phyloP scores from a whole-genome alignment of 2,113 vertebrate species.

The Toxostoma redivivum region DNA sequence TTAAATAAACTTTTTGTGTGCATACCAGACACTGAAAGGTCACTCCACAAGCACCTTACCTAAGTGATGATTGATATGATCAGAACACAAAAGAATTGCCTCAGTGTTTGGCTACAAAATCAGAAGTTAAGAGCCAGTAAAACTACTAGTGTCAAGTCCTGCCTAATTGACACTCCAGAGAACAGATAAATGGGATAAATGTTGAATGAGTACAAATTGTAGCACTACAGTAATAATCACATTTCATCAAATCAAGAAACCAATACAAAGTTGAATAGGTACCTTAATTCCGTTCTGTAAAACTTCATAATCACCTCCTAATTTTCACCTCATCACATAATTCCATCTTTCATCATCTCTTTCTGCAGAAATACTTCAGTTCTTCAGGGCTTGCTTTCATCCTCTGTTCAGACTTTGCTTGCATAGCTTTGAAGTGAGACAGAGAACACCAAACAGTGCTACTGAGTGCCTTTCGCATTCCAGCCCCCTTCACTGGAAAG shows the following conservation, averaged over 20 bases:
- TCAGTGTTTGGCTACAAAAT: background rate
- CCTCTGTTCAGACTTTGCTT: background rate
- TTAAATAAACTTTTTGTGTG: background rate
- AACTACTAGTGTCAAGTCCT: background rate
- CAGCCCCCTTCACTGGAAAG: background rate
- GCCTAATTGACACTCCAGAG: background rate
- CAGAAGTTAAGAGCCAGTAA: background rate
- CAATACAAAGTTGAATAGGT: background rate
- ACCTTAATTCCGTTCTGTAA: background rate
- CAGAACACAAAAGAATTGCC: background rate
- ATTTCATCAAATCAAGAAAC: background rate
- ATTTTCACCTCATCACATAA: background rate
- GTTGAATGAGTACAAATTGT: background rate
- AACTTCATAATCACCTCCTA: background rate
- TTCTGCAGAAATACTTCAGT: background rate
- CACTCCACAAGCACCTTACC: background rate
- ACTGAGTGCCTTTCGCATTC: background rate
- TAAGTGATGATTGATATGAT: background rate
- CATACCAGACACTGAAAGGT: background rate
- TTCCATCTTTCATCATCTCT: background rate
- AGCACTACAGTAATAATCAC: background rate
- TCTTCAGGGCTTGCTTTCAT: background rate
- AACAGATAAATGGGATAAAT: background rate
- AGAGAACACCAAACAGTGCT: background rate
- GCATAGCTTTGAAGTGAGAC: background rate